Conservation (phyloP, 1,140 invertebrate genomes). For the Camponotus pennsylvanicus region DNA sequence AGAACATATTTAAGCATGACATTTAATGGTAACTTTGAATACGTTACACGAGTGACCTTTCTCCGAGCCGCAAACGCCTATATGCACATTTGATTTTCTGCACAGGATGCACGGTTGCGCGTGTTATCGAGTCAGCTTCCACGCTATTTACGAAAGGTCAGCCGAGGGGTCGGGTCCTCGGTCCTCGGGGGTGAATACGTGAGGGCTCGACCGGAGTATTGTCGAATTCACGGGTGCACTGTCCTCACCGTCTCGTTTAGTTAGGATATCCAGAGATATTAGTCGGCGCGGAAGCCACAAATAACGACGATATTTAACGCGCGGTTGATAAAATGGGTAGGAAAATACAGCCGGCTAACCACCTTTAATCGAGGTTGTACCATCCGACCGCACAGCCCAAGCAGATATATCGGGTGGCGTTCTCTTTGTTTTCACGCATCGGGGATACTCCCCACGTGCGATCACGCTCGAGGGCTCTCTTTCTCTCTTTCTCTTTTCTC, state of each 20-base stretch:
- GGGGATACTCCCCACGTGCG: neutral
- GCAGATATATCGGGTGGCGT: constrained; percentile 28
- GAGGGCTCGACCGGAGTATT: constrained; percentile 47
- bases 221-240: constrained; percentile 24
- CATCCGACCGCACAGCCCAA: neutral
- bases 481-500: neutral
- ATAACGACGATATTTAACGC: constrained; percentile 30
- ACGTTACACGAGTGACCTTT: constrained; percentile 47
- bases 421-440: constrained; percentile 11
- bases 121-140: constrained; percentile 42
- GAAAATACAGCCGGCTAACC: constrained; percentile 21
- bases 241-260: neutral
- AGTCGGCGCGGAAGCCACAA: constrained; percentile 24
- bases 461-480: neutral
- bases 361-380: constrained; percentile 21
- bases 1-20: constrained; percentile 56
- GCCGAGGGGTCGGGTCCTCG: constrained; percentile 25
- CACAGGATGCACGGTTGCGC: constrained; percentile 40
- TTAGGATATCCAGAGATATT: constrained; percentile 19
- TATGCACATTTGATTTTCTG: constrained; percentile 57
- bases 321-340: constrained; percentile 7
- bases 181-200: constrained; percentile 52
- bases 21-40: constrained; percentile 46
- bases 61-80: constrained; percentile 2
- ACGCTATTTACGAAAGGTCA: constrained; percentile 58